Base-by-base conservation (phyloP, 2,888 invertebrate genomes). In the Gortyna flavago region DNA sequence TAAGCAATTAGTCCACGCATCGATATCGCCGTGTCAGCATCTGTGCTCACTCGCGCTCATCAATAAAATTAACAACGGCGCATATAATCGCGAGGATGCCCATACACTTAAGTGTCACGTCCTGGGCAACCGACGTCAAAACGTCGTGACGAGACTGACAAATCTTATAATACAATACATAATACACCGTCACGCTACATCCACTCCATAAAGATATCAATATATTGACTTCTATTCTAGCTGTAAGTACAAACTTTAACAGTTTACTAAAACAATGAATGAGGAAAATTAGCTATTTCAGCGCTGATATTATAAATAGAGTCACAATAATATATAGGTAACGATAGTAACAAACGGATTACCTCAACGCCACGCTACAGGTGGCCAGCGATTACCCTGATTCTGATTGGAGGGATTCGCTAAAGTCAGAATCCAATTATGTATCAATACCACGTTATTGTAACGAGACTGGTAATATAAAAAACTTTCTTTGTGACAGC, bases 1-100 rank as follows among this genome's bases (percentile, higher is more conserved):
- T 94, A 93, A 94, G 94, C 95, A 95, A 95, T 95, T 95, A 95
- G 94, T 95, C 95, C 94, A 95, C 91, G 90, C 90, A 90, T 92
- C 92, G 92, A 92, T 93, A 95, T 89, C 91, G 93, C 92, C 86
- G 87, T 92, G 92, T 94, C 94, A 94, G 94, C 93, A 92, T 93
- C 91, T 91, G 89, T 88, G 89, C 85, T 62, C 41, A 74, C 85
- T 90, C 79, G 89, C 85, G 77, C 87, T 83, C 88, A 90, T 90
- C 89, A 89, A 90, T 90, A 90, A 88, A 90, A 85, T 85, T 82
- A 88, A 88, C 88, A 86, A 85, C 89, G 68, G 81, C 82, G 86
- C 78, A 85, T 85, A 86, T 83, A 82, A 81, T 62, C 76, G 75
- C 82, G 80, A 84, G 79, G 86, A 77, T 80, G 72, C 57, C 73